Evolutionary conservation across 2,888 invertebrate genomes (phyloP).

Genomic region (Crossocerus cetratus): DNA sequence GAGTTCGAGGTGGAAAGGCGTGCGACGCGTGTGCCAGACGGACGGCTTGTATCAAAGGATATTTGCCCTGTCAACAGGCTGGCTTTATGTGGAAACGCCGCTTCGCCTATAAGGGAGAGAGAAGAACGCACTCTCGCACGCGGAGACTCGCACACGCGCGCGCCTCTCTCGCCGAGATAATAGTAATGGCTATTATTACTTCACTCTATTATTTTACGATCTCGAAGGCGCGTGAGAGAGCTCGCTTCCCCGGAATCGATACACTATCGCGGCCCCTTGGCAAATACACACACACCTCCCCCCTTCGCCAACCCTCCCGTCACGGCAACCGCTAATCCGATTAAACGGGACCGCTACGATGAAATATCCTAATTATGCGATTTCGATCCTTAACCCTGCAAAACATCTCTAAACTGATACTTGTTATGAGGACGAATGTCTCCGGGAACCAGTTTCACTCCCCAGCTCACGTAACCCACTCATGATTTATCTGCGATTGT

Average conservation of each 20-base stretch:
- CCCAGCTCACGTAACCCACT: too few relatives aligned
- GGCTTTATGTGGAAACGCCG: conserved; percentile 63
- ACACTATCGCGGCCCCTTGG: conserved; percentile 38
- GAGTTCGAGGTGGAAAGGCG: conserved; percentile 47
- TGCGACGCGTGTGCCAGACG: conserved; percentile 67
- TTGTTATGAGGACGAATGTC: too few relatives aligned
- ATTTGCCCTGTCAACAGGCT: conserved; percentile 72
- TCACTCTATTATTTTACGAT: conserved; percentile 69
- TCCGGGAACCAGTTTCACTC: too few relatives aligned
- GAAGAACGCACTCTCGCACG: conserved; percentile 45
- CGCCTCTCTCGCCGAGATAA: conserved; percentile 62
- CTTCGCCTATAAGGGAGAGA: conserved; percentile 57
- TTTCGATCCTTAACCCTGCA: too few relatives aligned
- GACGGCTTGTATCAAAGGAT: conserved; percentile 73
- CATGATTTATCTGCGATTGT: too few relatives aligned
- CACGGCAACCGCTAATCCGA: not conserved
- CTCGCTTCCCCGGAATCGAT: conserved; percentile 65
- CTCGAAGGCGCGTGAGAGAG: conserved; percentile 24
- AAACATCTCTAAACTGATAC: too few relatives aligned
- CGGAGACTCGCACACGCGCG: not conserved
- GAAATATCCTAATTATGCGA: not conserved
- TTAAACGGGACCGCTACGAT: not conserved
- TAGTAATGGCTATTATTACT: conserved; percentile 68
- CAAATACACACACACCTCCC: not conserved
- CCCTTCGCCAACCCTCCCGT: too few relatives aligned